phyloP scores from a whole-genome alignment of 1,140 invertebrate genomes.

The Drosophila aff. region DNA sequence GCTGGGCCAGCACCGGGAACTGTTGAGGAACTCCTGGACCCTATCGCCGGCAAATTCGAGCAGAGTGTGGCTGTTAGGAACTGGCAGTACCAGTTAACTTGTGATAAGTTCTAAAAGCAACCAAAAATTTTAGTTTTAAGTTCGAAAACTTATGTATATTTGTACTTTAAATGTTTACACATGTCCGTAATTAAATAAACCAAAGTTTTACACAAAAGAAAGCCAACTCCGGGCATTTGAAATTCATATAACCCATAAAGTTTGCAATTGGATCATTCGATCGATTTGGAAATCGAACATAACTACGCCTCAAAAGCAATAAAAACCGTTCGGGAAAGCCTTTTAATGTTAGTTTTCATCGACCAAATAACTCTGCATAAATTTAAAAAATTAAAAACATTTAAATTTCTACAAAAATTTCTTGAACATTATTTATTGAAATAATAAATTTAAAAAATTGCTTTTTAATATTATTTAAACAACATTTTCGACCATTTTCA shows the following conservation, averaged over 20 bases:
- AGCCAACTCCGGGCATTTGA: neutral
- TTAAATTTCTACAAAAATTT: no score
- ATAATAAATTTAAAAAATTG: no score
- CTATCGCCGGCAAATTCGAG: constrained; percentile 70
- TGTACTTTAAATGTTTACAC: constrained; percentile 40
- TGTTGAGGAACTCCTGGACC: constrained; percentile 74
- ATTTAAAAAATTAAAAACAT: no score
- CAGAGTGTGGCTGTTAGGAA: constrained; percentile 80
- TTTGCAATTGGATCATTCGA: no score
- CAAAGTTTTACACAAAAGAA: constrained; percentile 12
- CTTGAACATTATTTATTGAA: no score
- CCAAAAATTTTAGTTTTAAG: constrained; percentile 42
- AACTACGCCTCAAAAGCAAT: no score
- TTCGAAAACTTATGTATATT: constrained; percentile 25
- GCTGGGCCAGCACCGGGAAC: constrained; percentile 46
- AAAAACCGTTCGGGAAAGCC: no score
- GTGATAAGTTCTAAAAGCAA: constrained; percentile 78
- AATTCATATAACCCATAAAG: neutral
- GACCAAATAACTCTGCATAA: no score
- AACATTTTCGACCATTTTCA: no score
- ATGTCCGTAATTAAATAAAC: constrained; percentile 32
- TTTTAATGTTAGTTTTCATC: no score
- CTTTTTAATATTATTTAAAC: no score
- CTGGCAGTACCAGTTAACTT: constrained; percentile 84
- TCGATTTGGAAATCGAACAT: no score